Conservation (phyloP, 2,797 vertebrate species). For the Agapornis canus region DNA sequence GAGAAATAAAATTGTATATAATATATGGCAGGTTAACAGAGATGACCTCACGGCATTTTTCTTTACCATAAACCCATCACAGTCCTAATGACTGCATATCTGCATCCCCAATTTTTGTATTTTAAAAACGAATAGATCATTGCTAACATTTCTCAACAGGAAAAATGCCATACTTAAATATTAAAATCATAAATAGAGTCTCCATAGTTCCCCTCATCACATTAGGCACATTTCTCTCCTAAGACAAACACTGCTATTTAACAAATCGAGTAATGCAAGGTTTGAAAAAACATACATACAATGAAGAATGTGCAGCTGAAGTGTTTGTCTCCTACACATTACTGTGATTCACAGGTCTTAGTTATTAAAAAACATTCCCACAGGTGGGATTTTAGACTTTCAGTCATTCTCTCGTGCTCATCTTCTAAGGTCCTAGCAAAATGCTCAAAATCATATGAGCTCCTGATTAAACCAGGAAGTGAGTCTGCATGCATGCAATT, state of each 20-base stretch:
- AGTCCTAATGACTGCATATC: not conserved
- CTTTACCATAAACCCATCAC: not conserved
- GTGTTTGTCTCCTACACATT: conserved; percentile 6
- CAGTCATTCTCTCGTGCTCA: not conserved
- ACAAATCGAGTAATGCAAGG: not conserved
- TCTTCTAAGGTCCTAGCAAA: conserved; percentile 28
- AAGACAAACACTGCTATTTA: not conserved
- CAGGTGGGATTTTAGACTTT: conserved; percentile 18
- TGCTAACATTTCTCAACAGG: not conserved
- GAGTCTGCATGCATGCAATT: conserved; percentile 68
- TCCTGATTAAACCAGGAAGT: conserved; percentile 66
- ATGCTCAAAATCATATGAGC: not conserved
- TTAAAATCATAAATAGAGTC: not conserved
- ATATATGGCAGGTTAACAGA: not conserved
- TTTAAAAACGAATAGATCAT: not conserved
- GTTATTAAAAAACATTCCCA: not conserved
- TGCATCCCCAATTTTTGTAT: not conserved
- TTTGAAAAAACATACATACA: conserved; percentile 21
- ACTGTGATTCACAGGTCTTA: not conserved
- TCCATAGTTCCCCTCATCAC: not conserved
- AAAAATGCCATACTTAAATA: conserved; percentile 11
- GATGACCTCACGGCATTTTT: not conserved
- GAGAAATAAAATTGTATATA: not conserved
- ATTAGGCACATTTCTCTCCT: not conserved
- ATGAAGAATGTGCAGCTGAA: not conserved